Conservation (phyloP, 2,797 vertebrate species). For the Glossophaga mutica region DNA sequence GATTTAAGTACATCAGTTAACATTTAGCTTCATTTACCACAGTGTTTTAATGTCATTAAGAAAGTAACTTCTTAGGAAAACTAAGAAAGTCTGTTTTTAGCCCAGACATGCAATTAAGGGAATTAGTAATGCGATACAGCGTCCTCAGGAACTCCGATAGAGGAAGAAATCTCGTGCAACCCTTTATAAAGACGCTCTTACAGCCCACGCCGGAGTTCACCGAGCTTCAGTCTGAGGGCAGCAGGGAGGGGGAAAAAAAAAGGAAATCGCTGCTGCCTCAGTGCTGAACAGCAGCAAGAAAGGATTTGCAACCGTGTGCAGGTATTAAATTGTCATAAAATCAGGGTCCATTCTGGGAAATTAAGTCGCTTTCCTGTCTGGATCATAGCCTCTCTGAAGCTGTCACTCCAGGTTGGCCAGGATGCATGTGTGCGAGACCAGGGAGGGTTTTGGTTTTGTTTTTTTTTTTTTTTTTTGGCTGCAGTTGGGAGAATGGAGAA, state of each 20-base stretch:
- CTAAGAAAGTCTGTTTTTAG: constrained; percentile 82
- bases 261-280: not conserved
- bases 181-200: constrained; percentile 70
- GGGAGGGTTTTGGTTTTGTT: not conserved
- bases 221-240: constrained; percentile 30
- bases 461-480: not conserved
- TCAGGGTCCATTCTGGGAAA: not conserved
- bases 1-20: constrained; percentile 66
- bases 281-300: not conserved
- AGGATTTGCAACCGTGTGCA: not conserved
- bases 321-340: not conserved
- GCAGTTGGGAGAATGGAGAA: too few relatives aligned
- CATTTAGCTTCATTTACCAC: constrained; percentile 73
- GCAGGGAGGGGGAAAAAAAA: not conserved
- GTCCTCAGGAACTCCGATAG: constrained; percentile 72
- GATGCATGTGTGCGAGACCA: accelerated
- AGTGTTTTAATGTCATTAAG: constrained; percentile 78
- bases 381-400: not conserved
- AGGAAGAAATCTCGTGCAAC: constrained; percentile 74
- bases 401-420: not conserved
- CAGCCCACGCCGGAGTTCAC: constrained; percentile 37
- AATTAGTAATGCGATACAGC: constrained; percentile 82
- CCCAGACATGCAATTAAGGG: constrained; percentile 85
- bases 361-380: not conserved
- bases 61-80: constrained; percentile 85